phyloP scores from a whole-genome alignment of 2,888 invertebrate species.

The Hydriomena furcata region DNA sequence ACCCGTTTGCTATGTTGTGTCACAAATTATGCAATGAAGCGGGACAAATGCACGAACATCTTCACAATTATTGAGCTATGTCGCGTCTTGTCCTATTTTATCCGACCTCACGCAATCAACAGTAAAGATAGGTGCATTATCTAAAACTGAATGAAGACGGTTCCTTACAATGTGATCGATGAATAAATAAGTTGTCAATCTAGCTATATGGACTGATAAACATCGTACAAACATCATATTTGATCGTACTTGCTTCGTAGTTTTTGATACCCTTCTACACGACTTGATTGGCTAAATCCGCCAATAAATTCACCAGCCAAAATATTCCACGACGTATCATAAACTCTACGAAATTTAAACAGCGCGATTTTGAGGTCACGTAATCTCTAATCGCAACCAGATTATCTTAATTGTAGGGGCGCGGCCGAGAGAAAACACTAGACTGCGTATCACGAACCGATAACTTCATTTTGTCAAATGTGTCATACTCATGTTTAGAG shows the following conservation, averaged over 20 bases:
- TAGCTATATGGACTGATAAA: conserved; percentile 39
- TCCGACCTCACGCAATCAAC: conserved; percentile 43
- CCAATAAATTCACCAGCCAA: conserved; percentile 44
- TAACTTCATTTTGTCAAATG: conserved; percentile 44
- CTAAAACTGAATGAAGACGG: conserved; percentile 52
- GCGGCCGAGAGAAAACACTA: conserved; percentile 45
- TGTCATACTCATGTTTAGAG: conserved; percentile 1
- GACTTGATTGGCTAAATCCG: conserved; percentile 40
- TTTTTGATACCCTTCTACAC: conserved; percentile 27
- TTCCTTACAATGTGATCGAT: conserved; percentile 44
- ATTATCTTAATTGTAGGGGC: conserved; percentile 73
- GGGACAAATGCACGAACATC: conserved; percentile 25
- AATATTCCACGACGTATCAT: conserved; percentile 44
- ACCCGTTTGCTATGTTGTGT: conserved; percentile 37
- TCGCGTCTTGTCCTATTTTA: conserved; percentile 40
- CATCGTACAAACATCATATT: conserved; percentile 10
- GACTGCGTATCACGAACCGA: conserved; percentile 43
- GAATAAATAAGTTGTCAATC: conserved; percentile 48
- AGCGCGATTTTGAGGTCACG: conserved; percentile 46
- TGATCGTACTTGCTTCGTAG: conserved; percentile 2
- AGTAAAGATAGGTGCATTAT: conserved; percentile 48
- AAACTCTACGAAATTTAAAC: conserved; percentile 39
- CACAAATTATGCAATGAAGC: conserved; percentile 43
- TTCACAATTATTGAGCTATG: conserved; percentile 20
- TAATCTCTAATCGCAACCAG: conserved; percentile 57